A percentile compares a stretch with the other conserved stretches of the same genome.
phyloP scores from a whole-genome alignment of 2,113 vertebrate genomes.

The Phrynosoma blainvillii region DNA sequence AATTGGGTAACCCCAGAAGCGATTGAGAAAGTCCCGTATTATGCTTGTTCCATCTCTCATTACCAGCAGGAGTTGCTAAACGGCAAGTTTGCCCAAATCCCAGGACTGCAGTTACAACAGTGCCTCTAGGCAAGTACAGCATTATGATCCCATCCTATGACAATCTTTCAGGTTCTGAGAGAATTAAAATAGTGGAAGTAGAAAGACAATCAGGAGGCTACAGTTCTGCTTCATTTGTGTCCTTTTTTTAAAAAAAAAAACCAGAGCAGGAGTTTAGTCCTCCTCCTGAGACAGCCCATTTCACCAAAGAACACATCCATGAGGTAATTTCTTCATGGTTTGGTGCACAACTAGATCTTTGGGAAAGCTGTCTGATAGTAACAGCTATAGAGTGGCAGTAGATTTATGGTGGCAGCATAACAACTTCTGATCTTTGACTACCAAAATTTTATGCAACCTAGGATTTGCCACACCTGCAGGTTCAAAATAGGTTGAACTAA shows the following conservation, averaged over 20 bases:
- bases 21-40: conserved; percentile 11
- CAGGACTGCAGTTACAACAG: conserved; percentile 8
- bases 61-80: conserved; percentile 31
- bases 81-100: conserved; percentile 5
- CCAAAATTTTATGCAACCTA: not conserved
- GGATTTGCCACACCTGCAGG: not conserved
- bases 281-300: not conserved
- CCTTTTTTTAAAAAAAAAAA: not conserved
- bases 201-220: conserved; percentile 18
- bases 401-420: not conserved
- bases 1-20: conserved; percentile 31
- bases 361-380: not conserved
- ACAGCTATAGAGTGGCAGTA: not conserved
- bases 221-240: not conserved
- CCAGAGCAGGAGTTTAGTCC: not conserved
- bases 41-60: conserved; percentile 23
- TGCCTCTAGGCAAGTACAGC: conserved; percentile 9
- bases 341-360: conserved; percentile 15
- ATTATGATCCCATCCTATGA: not conserved
- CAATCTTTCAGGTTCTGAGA: conserved; percentile 3
- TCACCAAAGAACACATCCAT: not conserved
- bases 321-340: conserved; percentile 4
- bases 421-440: not conserved
- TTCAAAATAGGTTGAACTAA: not conserved
- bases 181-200: conserved; percentile 14